Evolutionary conservation across 2,797 vertebrate species (phyloP).

Genomic region (Monodelphis domestica): DNA sequence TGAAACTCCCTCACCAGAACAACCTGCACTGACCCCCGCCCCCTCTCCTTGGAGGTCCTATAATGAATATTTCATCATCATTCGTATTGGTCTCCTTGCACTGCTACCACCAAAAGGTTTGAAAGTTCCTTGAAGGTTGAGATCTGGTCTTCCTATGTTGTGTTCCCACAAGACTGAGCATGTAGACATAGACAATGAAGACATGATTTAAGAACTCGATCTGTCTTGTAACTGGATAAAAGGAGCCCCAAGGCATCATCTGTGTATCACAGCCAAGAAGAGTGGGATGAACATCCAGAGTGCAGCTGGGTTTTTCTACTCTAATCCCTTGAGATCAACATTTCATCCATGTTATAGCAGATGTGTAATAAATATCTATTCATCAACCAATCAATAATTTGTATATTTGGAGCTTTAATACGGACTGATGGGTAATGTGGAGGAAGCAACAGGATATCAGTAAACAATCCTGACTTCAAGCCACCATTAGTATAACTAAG

Average conservation of each 20-base stretch:
- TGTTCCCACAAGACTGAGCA: not conserved
- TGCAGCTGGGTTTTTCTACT: not conserved
- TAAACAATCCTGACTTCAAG: not conserved
- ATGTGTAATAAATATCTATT: not conserved
- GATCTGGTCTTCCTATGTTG: not conserved
- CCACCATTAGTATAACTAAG: not conserved
- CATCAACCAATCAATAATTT: not conserved
- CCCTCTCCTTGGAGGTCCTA: not conserved
- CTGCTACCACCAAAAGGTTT: not conserved
- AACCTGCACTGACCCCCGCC: not conserved
- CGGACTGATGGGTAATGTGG: not conserved
- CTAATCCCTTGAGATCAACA: not conserved
- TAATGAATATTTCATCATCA: not conserved
- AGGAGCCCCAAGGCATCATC: not conserved
- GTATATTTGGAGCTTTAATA: not conserved
- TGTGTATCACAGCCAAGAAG: not conserved
- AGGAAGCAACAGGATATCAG: not conserved
- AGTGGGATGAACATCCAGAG: not conserved
- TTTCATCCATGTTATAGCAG: not conserved
- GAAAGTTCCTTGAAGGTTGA: not conserved
- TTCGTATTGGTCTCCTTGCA: not conserved
- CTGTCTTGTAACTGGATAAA: not conserved
- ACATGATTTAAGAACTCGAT: not conserved
- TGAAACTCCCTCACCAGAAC: not conserved
- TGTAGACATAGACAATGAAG: not conserved